Evolutionary conservation across 2,888 invertebrate genomes (phyloP), one percentile per base, ranked within the genome.

Genomic region (Cataglyphis cursor): DNA sequence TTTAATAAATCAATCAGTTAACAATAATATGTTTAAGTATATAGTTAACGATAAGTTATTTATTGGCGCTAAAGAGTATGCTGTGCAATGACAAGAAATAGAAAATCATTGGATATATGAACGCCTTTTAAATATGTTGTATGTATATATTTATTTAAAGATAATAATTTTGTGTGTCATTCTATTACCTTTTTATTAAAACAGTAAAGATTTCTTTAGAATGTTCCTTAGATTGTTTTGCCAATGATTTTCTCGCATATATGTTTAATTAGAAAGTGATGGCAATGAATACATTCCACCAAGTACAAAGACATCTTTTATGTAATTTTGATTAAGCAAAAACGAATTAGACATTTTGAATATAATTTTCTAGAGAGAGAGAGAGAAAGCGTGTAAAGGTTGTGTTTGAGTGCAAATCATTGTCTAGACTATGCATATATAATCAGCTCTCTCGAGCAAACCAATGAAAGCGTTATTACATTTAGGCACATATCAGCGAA

Each of bases 401-500:
- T 90, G 91, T 88, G 91, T 89, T 89, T 88, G 83, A 84, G 86
- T 85, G 84, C 85, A 87, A 83, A 86, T 89, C 88, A 90, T 88
- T 90, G 85, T 86, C 81, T 88, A 89, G 87, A 82, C 54, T 61
- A 61, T 89, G 84, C 68, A 68, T 68, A 68, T 18, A 59, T 80
- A 70, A 18, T 70, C 51, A 57, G 85, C 15, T 51, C 48, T 48
- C 54, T 54, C 54, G 28, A 12, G 15, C 38, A 28, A 65, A 18
- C 5, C 28, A 24, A 54, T 4, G 15, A 54, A 24, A 76, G 28
- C 38, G 41, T 54, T 66, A 76, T 59, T 51, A 83, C 89, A 51
- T 51, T 51, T 92, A 91, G 91, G 90, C 88, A 92, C 92, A 92
- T 92, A 92, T 92, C 92, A 91, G 85, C 86, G 66, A 84, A 74